Evolutionary conservation across 2,888 invertebrate genomes (phyloP), one percentile per base, ranked within the genome.

Genomic region (Synergus laeviventris): DNA sequence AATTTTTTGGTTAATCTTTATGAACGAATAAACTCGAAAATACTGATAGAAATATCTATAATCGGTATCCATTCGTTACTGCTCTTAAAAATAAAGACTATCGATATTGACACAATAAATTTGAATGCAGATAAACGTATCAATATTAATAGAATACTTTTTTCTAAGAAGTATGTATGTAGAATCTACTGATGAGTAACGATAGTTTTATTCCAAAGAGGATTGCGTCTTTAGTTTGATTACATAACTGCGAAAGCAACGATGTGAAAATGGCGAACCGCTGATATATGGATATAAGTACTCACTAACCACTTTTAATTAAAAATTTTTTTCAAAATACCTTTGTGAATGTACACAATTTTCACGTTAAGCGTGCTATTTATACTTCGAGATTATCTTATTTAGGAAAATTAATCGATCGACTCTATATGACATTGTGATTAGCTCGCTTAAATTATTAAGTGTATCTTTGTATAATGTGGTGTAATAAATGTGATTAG

Each of bases 401-500:
- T 45, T 79, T 77, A 77, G 78, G 78, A 70, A 77, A 82, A 86
- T 84, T 87, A 87, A 86, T 82, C 84, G 81, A 87, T 85, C 86
- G 87, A 86, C 86, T 86, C 84, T 87, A 84, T 88, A 89, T 83
- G 85, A 84, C 86, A 87, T 84, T 86, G 89, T 86, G 85, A 85
- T 85, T 86, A 87, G 83, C 85, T 87, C 86, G 87, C 87, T 89
- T 88, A 88, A 89, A 90, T 89, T 90, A 90, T 89, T 90, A 87
- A 88, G 87, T 90, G 88, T 90, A 89, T 86, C 86, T 86, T 89
- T 88, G 89, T 90, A 88, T 90, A 90, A 88, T 89, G 88, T 89
- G 88, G 86, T 89, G 89, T 90, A 90, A 89, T 91, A 89, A 90
- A 91, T 90, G 90, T 91, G 88, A 90, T 89, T 90, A 85, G 84